phyloP scores from a whole-genome alignment of 2,888 invertebrate species.

The Athetis lepigone region DNA sequence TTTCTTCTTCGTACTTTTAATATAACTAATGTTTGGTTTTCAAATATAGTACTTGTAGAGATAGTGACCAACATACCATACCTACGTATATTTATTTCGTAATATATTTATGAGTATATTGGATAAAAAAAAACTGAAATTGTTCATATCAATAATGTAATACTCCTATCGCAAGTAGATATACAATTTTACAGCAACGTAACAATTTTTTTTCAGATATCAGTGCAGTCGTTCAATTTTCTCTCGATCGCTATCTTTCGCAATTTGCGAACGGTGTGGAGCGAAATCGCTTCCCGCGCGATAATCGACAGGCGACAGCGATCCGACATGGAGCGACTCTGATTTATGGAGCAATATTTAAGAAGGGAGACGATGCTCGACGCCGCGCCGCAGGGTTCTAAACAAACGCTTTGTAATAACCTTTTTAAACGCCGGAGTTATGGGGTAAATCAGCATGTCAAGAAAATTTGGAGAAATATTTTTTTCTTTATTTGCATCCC shows the following conservation, averaged over 20 bases:
- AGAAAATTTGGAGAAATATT: conserved; percentile 47
- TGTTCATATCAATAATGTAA: conserved; percentile 39
- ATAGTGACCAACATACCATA: background rate
- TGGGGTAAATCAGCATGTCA: conserved; percentile 56
- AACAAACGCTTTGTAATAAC: conserved; percentile 65
- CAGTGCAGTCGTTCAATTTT: conserved; percentile 68
- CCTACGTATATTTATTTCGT: too few relatives aligned
- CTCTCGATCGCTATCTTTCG: conserved; percentile 72
- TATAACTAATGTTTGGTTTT: background rate
- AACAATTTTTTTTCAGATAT: conserved; percentile 58
- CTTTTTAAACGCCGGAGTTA: conserved; percentile 60
- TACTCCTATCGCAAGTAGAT: conserved; percentile 16
- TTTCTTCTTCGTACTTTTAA: background rate
- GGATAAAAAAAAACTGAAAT: too few relatives aligned
- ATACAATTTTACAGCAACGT: conserved; percentile 42
- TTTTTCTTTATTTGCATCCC: conserved; percentile 47
- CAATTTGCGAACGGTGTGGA: conserved; percentile 69
- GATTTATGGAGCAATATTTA: conserved; percentile 84
- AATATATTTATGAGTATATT: too few relatives aligned
- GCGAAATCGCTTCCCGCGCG: conserved; percentile 74
- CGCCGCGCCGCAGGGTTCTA: conserved; percentile 66
- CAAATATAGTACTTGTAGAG: background rate
- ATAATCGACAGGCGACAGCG: conserved; percentile 85
- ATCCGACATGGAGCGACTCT: conserved; percentile 71
- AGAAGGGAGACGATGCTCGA: conserved; percentile 67